Evolutionary conservation across 2,113 vertebrate genomes (phyloP), one percentile per base, ranked within the genome.

Genomic region (Baryphthengus martii): DNA sequence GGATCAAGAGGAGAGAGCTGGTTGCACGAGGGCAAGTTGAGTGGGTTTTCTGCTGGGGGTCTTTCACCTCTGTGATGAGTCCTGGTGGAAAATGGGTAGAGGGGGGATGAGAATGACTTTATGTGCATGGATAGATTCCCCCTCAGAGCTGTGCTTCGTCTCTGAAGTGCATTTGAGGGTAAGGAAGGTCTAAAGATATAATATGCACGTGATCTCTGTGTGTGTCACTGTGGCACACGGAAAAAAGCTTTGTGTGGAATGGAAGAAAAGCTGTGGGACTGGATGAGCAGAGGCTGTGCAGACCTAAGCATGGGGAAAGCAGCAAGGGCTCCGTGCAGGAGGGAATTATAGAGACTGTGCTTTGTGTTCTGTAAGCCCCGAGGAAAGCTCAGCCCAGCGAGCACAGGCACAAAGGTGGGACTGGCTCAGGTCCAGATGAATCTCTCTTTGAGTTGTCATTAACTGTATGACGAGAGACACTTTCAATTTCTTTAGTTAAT

Each of bases 171-270:
- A 3, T 61, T 56, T 63, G 49, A 3, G 5, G 50, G 44, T 50
- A 1, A 17, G 37, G 17, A 65, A 56, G 55, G 23, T 12, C 37
- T n/a, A 6, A 44, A 55, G 72, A 4, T 2, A 0, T 6, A 7
- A n/a, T 1, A 10, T 28, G 4, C 2, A 0, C 4, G 63, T 55
- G 55, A 16, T 33, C 13, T 7, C 24, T 45, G 70, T 5, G 19
- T 6, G 21, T 2, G 0, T 24, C 16, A 8, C 53, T 24, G 10
- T 28, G 13, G 16, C 50, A 15, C 50, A 15, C n/a, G 21, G 47
- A 11, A 24, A 24, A 24, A 23, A 49, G 13, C 47, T 24, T 24
- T 11, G 25, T 26, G 50, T 53, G 78, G 37, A 17, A 13, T 17
- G 50, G 65, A n/a, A 61, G 44, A 25, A 23, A 49, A 72, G 71